Evolutionary conservation across 2,888 invertebrate species (phyloP).

Genomic region (Synanthedon tipuliformis): DNA sequence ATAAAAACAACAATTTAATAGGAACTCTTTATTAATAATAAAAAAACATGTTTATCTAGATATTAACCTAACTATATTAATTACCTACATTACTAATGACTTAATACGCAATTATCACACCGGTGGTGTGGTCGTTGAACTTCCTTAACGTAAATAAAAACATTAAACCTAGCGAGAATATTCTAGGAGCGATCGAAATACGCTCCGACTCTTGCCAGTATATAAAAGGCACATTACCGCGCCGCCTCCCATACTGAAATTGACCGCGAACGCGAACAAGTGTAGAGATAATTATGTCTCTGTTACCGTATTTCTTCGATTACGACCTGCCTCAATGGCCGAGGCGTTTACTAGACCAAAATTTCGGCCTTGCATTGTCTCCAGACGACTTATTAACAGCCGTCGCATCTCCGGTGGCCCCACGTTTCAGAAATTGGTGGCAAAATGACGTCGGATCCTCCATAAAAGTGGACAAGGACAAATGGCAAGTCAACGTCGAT

Average conservation of each 20-base stretch:
- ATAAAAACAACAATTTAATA: too few relatives aligned
- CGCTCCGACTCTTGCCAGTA: conserved; percentile 7
- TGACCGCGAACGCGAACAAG: conserved; percentile 9
- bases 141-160: conserved; percentile 2
- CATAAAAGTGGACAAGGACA: conserved; percentile 64
- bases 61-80: too few relatives aligned
- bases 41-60: too few relatives aligned
- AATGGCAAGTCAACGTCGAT: conserved; percentile 77
- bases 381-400: conserved; percentile 45
- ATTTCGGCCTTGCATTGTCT: conserved; percentile 48
- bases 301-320: conserved; percentile 43
- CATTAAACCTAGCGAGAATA: background rate
- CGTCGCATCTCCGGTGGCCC: conserved; percentile 28
- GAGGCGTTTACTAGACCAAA: conserved; percentile 49
- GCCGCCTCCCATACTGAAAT: conserved; percentile 13
- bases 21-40: too few relatives aligned
- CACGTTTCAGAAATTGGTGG: conserved; percentile 43
- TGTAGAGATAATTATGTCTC: conserved; percentile 31
- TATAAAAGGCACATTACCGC: conserved; percentile 17
- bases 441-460: conserved; percentile 53
- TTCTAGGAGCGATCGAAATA: background rate
- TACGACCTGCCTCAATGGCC: conserved; percentile 46
- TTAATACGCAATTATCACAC: too few relatives aligned
- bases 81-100: too few relatives aligned
- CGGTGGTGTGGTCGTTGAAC: background rate